These are phyloP conservation scores for Stenotaenia linearis DNA, from an alignment of 2,888 invertebrate genomes.

Conservation along the genomic window DNA sequence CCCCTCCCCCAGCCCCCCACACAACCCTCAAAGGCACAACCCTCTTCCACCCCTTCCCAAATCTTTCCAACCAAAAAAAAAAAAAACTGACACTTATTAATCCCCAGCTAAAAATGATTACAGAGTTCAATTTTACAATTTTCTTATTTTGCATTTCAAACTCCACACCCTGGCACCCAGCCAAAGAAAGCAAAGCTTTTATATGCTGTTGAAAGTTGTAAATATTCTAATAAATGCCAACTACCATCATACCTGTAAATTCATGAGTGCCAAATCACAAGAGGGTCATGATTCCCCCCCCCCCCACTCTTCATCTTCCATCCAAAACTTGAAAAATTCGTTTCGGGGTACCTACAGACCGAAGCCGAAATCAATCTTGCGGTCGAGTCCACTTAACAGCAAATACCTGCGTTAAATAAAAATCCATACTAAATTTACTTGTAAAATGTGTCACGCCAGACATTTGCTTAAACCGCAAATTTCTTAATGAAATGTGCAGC, in stretches of 20 bases:
- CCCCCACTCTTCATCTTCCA: background rate
- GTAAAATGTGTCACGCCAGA: background rate
- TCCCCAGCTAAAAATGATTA: background rate
- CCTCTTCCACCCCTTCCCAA: too few relatives aligned
- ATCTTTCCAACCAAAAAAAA: too few relatives aligned
- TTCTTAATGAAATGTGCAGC: background rate
- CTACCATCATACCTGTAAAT: background rate
- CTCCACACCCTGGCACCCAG: background rate
- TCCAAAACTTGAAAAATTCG: background rate
- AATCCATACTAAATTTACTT: background rate
- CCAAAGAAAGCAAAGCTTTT: background rate
- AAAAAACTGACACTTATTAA: background rate
- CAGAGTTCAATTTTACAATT: background rate
- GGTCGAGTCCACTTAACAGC: background rate
- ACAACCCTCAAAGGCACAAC: too few relatives aligned
- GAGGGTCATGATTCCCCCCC: background rate
- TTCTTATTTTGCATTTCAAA: background rate
- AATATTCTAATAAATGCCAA: conserved; percentile 9
- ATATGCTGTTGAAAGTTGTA: background rate
- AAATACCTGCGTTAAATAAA: background rate
- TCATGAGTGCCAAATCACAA: background rate
- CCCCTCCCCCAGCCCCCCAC: too few relatives aligned
- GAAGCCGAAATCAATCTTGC: background rate
- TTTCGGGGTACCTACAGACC: background rate
- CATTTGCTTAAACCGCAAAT: background rate